Evolutionary conservation across 2,113 vertebrate genomes (phyloP), one percentile per base, ranked within the genome.

Genomic region (Sarotherodon lohbergeri): DNA sequence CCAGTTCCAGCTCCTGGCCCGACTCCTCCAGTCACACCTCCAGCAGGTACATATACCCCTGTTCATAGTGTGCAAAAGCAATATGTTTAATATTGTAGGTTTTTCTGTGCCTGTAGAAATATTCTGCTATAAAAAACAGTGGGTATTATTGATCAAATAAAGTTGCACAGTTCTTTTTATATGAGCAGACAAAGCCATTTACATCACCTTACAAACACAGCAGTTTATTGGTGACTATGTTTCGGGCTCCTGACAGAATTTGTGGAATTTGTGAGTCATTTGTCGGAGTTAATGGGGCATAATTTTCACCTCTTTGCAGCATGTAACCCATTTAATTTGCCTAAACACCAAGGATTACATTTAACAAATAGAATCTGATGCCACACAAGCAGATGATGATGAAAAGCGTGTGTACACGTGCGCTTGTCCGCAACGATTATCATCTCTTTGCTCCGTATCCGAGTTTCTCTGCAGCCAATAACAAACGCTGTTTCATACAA

Each of bases 41-140:
- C 95, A 85, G 94, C 84, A 88, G 96, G 96, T 93, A 96, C 41
- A 76, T 94, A 96, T 3, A 96, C 87, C 88, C 96, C 96, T 97
- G 80, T 46, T 82, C 46, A 54, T 19, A 2, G 46, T 29, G 43
- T 61, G 57, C 19, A 81, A 55, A 71, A 78, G 16, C 73, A 24
- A 56, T 19, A 34, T 48, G 43, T 24, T 79, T 22, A 36, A 59
- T 17, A n/a, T 55, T 52, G 36, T 14, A 57, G 73, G 7, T n/a
- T 78, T 50, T 88, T 29, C 34, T 63, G 34, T 73, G 82, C n/a
- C 13, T 7, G 29, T 43, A 78, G 0, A 32, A 78, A 78, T 78
- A 52, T 78, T 32, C 46, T n/a, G 13, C 29, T n/a, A 52, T 78
- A 34, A 54, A 88, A 68, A 83, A 50, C 50, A 57, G 19, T 10